Conservation (phyloP, 2,797 vertebrate genomes). For the Enteromius viviparus region DNA sequence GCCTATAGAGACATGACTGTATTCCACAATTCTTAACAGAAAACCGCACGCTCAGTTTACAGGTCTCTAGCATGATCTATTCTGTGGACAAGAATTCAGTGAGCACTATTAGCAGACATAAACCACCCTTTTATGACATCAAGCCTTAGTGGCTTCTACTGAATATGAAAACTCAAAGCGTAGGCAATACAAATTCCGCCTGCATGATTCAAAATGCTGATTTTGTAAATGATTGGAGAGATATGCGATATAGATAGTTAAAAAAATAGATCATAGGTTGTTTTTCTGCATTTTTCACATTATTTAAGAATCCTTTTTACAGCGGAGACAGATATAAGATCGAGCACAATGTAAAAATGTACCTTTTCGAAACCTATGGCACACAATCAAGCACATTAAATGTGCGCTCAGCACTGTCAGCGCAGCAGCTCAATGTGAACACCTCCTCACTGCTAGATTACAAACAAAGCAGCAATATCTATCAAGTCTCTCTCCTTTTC, state of each 20-base stretch:
- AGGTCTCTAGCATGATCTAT: constrained; percentile 46
- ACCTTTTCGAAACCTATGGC: background rate
- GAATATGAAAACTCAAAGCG: background rate
- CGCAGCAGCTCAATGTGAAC: constrained; percentile 37
- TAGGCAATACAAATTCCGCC: background rate
- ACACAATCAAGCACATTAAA: constrained; percentile 30
- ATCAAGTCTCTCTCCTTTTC: constrained; percentile 42
- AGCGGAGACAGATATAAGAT: background rate
- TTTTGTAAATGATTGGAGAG: background rate
- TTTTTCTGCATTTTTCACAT: background rate
- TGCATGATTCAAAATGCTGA: background rate
- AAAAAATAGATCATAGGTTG: background rate
- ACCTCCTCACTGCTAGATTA: constrained; percentile 51
- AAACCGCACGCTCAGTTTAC: constrained; percentile 10
- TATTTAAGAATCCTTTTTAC: background rate
- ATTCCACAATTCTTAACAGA: constrained; percentile 51
- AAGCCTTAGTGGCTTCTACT: background rate
- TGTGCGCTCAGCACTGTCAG: constrained; percentile 3
- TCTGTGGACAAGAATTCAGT: constrained; percentile 35
- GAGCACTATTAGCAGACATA: constrained; percentile 17
- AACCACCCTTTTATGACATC: background rate
- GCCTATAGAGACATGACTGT: constrained; percentile 51
- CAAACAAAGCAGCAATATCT: constrained; percentile 57
- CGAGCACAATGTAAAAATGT: background rate
- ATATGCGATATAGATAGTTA: background rate